Evolutionary conservation across 2,888 invertebrate species (phyloP), one percentile per base, ranked within the genome.

Genomic region (Scaeva pyrastri): DNA sequence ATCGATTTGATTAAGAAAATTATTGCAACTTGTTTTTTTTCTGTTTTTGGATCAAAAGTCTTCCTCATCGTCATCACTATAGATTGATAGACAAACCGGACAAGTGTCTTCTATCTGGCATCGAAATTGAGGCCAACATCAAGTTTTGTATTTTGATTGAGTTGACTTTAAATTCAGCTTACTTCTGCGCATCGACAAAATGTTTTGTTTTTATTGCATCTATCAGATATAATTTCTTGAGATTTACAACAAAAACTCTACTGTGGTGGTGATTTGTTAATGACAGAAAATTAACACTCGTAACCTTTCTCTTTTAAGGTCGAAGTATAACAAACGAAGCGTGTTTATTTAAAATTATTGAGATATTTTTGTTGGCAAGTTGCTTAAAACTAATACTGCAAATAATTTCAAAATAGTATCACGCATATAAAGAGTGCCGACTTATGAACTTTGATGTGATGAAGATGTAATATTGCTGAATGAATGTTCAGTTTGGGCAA

Each of bases 41-140:
- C 8, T 31, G 6, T 7, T 31, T 36, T 66, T 19, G 12, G 12
- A 50, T 52, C 36, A 62, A 64, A 62, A 70, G 26, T 66, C 45
- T 12, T 62, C 43, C 43, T 43, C 58, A 55, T 31, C 31, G 4
- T 55, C 1, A 7, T 45, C 31, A 31, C n/a, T 31, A 31, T 31
- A 31, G 1, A 31, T n/a, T n/a, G 31, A 10, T 64, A 48, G 48
- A 23, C 66, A 52, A 78, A 62, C 62, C 43, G 71, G 41, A 60
- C 60, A 56, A 62, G 60, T 77, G 12, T 56, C 39, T 60, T 45
- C 12, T 26, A 48, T 31, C 36, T 55, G 39, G 45, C 71, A 36
- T 70, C n/a, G 16, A 26, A 78, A 78, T 48, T 64, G 72, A 78
- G 78, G 78, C 71, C 71, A 78, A 48, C 71, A 26, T 70, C 52